Base-by-base conservation (phyloP, 1,140 invertebrate genomes). In the Oryzaephilus surinamensis region DNA sequence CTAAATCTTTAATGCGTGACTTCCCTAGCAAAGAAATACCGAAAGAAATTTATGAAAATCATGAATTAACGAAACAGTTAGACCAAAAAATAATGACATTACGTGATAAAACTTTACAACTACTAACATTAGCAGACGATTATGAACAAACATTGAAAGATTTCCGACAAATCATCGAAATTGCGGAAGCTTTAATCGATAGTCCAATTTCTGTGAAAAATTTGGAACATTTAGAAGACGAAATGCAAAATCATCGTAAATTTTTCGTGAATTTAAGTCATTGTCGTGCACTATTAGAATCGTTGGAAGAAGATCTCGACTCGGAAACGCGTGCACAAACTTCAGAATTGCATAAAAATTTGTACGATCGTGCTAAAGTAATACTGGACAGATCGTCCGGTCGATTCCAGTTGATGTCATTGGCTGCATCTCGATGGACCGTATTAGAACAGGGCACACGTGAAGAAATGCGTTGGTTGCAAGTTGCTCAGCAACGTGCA, bases 241-340 rank as follows among this genome's bases (percentile, higher is more conserved):
- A 89, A 65, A 84, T 90, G 62, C 83, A 88, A 47, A 90, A 86
- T 53, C 84, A 89, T 54, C 71, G 84, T 26, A 87, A 86, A 53
- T 89, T 90, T 63, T 90, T 91, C 54, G 79, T 85, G 0, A 88
- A 87, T 50, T 60, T 92, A 6, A 88, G 84, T 51, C 84, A 89
- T 41, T 90, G 86, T 50, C 71, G 80, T 50, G 77, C 77, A 14
- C 84, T 89, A 44, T 62, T 92, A 12, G 85, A 90, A 60, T 87
- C 84, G 0, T 57, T 91, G 10, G 85, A 89, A 61, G 77, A 78
- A 44, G 84, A 87, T 61, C 64, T 90, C 8, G 86, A 90, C 54
- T 69, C 65, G 11, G 82, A 84, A 58, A 88, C 85, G 0, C 73
- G 79, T 38, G 68, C 72, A 8, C 76, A 76, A 52, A 78, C 84